Evolutionary conservation across 2,888 invertebrate species (phyloP).

Genomic region (Tetheella fluctuosa): DNA sequence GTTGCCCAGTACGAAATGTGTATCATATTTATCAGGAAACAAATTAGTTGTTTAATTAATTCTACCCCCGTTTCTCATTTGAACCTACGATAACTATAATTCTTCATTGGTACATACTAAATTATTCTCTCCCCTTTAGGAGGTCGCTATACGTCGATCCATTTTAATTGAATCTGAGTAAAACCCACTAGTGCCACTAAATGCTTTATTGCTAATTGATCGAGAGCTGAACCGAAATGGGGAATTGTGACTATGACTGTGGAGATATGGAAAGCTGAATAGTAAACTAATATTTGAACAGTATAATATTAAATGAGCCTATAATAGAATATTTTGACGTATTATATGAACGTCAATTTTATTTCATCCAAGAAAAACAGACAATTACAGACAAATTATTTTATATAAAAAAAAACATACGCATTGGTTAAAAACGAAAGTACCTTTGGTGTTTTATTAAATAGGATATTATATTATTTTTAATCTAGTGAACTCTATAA

Average conservation of each 20-base stretch:
- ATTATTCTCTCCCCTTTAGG: slow-evolving; percentile 44
- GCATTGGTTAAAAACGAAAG: too few species aligned
- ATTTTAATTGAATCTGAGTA: slow-evolving; percentile 63
- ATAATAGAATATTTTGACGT: neutral
- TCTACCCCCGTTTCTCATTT: slow-evolving; percentile 1
- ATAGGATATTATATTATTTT: too few species aligned
- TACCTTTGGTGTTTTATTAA: too few species aligned
- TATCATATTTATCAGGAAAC: slow-evolving; percentile 5
- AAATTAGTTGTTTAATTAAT: slow-evolving; percentile 3
- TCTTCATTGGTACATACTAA: slow-evolving; percentile 44
- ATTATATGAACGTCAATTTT: neutral
- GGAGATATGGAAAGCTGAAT: slow-evolving; percentile 14
- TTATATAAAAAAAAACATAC: too few species aligned
- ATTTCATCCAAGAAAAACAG: neutral
- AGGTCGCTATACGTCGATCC: slow-evolving; percentile 41
- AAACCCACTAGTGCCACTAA: slow-evolving; percentile 55
- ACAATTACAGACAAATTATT: too few species aligned
- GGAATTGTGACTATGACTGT: slow-evolving; percentile 29
- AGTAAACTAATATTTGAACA: neutral
- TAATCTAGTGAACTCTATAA: too few species aligned
- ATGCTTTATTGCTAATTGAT: slow-evolving; percentile 63
- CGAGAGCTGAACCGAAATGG: slow-evolving; percentile 38
- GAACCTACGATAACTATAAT: slow-evolving; percentile 24
- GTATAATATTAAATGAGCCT: neutral
- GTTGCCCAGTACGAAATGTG: neutral